Evolutionary conservation across 2,797 vertebrate species (phyloP), one percentile per base, ranked within the genome.

Genomic region (Myotis vivesi): DNA sequence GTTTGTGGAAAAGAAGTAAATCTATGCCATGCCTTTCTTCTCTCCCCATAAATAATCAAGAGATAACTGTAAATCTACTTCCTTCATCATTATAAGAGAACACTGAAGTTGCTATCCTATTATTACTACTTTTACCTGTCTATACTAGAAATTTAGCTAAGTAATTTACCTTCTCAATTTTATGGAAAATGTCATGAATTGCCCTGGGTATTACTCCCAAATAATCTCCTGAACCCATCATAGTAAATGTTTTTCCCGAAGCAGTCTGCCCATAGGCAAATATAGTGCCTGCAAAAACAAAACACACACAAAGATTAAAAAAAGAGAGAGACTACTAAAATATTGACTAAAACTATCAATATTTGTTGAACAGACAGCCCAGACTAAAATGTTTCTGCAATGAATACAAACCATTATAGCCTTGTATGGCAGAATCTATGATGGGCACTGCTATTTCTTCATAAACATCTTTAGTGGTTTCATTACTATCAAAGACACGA

Each of bases 261-360:
- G 99, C 99, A 0, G 99, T 99, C 95, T 99, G 99, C 0, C 99
- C 99, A 0, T 99, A 99, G 25, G 99, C 99, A 98, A 99, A 99
- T 97, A 99, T 99, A 1, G 99, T 99, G 55, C 99, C 99, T 99
- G 83, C 6, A 92, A 96, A 97, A 79, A 94, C 23, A 95, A 96
- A 80, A 92, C 23, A 68, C 4, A 92, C 23, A 85, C 4, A 62
- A 94, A 96, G 68, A 92, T 23, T 75, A 55, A 76, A 88, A 75
- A 20, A 9, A 85, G 10, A 64, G 28, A 16, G 57, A 62, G 51
- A 59, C n/a, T 46, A 38, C 38, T 36, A 36, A 36, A 36, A 36
- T 36, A 36, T 36, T 36, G 36, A 44, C 0, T 36, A 71, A 96
- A 88, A 77, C 20, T 33, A 6, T 72, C 22, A 44, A 16, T 46